Evolutionary conservation across 2,888 invertebrate species (phyloP).

Genomic region (Dendrolimus pini): DNA sequence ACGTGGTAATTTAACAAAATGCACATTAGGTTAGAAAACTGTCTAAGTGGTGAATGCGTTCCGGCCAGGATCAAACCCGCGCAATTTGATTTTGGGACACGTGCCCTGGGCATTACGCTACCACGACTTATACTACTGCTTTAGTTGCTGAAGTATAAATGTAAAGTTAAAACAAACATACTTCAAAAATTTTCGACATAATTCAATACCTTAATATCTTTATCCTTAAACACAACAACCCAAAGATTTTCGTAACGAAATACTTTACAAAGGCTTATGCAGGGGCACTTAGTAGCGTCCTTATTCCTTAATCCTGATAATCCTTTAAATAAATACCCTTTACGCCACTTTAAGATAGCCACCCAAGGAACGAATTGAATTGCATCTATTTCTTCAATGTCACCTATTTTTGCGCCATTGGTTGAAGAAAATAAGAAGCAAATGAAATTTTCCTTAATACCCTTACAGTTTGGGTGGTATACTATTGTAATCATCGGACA

Average conservation of each 20-base stretch:
- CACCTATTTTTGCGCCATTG: constrained; percentile 35
- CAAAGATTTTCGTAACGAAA: constrained; percentile 34
- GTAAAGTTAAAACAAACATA: no score
- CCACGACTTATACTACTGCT: no score
- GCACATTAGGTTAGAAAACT: no score
- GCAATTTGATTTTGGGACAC: no score
- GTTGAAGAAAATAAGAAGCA: constrained; percentile 12
- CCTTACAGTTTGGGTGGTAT: constrained; percentile 24
- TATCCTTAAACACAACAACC: constrained; percentile 2
- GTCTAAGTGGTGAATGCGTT: no score
- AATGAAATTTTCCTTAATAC: constrained; percentile 15
- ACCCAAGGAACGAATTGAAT: constrained; percentile 41
- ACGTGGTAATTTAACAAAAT: no score
- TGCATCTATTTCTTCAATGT: constrained; percentile 15
- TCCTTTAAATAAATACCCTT: constrained; percentile 61
- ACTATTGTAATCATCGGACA: constrained; percentile 5
- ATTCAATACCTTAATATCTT: no score
- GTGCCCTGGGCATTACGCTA: no score
- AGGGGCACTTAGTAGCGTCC: constrained; percentile 29
- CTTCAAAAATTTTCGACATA: no score
- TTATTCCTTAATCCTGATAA: constrained; percentile 62
- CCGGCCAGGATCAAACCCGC: no score
- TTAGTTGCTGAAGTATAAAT: no score
- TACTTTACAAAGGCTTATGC: constrained; percentile 31
- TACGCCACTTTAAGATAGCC: constrained; percentile 27